phyloP scores from a whole-genome alignment of 2,113 vertebrate genomes.

The Aleadryas rufinucha region DNA sequence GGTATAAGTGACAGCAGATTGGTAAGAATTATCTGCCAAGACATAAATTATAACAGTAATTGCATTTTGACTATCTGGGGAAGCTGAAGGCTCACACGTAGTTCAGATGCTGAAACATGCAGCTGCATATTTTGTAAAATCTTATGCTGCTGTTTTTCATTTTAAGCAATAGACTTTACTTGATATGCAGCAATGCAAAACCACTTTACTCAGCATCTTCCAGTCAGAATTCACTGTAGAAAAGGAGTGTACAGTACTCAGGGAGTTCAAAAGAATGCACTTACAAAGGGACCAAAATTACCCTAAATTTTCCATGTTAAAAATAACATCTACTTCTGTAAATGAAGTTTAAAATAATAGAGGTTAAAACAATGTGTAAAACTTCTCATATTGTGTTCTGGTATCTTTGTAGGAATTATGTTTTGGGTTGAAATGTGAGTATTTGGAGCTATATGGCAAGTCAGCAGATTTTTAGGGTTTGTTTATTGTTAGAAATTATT shows the following conservation, averaged over 20 bases:
- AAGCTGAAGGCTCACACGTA: neutral
- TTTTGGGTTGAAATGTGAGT: neutral
- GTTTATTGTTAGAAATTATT: neutral
- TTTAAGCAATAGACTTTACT: neutral
- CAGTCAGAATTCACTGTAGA: slow-evolving; percentile 45
- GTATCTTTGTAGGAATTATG: neutral
- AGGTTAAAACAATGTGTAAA: neutral
- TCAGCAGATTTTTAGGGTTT: neutral
- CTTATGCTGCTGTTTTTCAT: neutral
- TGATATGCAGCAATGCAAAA: neutral
- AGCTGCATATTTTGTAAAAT: slow-evolving; percentile 1
- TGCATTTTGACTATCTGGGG: neutral
- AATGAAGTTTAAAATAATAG: neutral
- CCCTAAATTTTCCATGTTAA: neutral
- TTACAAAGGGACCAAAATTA: slow-evolving; percentile 51
- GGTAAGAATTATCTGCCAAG: neutral
- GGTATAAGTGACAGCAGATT: neutral
- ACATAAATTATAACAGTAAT: neutral
- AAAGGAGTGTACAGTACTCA: slow-evolving; percentile 52
- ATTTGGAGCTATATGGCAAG: neutral
- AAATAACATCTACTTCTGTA: neutral
- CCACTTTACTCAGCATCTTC: slow-evolving; percentile 6
- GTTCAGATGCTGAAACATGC: neutral
- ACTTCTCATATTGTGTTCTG: neutral
- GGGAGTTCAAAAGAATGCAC: slow-evolving; percentile 52